Percentiles rank a stretch among this genome's conserved stretches.
Conservation (phyloP, 2,113 vertebrate genomes). For the Bufo gargarizans region DNA sequence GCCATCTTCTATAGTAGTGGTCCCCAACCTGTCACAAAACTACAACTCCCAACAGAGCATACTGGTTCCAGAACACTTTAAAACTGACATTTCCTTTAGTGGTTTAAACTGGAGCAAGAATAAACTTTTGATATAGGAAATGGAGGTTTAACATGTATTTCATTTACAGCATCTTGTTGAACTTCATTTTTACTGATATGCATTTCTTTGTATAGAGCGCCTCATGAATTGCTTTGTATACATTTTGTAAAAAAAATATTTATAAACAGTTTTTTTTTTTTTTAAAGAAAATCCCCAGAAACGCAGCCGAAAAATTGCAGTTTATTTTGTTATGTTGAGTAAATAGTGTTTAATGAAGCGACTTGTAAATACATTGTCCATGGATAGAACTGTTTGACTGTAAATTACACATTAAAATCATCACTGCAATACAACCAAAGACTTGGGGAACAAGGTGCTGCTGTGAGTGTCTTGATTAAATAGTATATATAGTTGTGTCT, state of each 20-base stretch:
- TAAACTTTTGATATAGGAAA: conserved; percentile 77
- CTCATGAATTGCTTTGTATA: conserved; percentile 91
- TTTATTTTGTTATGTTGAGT: conserved; percentile 91
- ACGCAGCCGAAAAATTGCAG: conserved; percentile 85
- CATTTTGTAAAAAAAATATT: conserved; percentile 88
- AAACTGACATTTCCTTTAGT: conserved; percentile 76
- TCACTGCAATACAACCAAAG: conserved; percentile 89
- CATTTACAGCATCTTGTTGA: conserved; percentile 80
- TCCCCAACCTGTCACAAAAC: not conserved
- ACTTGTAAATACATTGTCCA: conserved; percentile 84
- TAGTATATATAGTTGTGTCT: not conserved
- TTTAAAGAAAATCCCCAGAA: conserved; percentile 68
- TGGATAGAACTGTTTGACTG: conserved; percentile 84
- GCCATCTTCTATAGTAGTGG: too few relatives aligned
- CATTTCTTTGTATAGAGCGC: conserved; percentile 87
- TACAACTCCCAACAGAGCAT: not conserved
- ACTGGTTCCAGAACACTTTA: conserved; percentile 64
- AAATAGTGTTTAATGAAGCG: conserved; percentile 85
- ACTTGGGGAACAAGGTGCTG: conserved; percentile 79
- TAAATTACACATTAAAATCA: conserved; percentile 83
- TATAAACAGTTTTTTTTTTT: conserved; percentile 87
- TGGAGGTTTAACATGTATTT: conserved; percentile 79
- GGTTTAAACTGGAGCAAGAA: conserved; percentile 72
- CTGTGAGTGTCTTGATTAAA: conserved; percentile 83
- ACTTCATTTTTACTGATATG: conserved; percentile 81